phyloP scores from a whole-genome alignment of 2,797 vertebrate genomes.

The Acipenser transmontanus region DNA sequence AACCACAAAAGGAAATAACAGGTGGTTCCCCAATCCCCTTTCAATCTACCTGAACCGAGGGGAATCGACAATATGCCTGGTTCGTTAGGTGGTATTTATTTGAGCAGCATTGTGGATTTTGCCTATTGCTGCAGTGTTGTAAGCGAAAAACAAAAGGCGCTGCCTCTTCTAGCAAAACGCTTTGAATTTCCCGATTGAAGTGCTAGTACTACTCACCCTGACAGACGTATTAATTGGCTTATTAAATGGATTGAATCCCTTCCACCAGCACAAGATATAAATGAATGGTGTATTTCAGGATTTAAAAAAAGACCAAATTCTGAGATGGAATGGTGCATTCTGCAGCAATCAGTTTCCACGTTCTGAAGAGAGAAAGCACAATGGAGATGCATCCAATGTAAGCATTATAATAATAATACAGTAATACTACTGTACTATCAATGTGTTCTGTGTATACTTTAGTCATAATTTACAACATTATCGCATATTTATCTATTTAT shows the following conservation, averaged over 20 bases:
- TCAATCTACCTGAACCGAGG: neutral
- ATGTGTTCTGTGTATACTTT: too few relatives aligned
- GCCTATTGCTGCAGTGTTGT: neutral
- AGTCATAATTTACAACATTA: too few relatives aligned
- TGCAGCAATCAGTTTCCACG: slow-evolving; percentile 63
- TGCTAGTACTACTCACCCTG: neutral
- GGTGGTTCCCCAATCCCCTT: neutral
- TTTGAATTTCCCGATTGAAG: neutral
- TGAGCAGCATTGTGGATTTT: neutral
- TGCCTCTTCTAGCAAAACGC: neutral
- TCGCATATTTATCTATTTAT: too few relatives aligned
- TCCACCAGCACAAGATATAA: neutral
- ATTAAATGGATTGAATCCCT: neutral
- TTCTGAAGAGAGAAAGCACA: slow-evolving; percentile 62
- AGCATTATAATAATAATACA: slow-evolving; percentile 28
- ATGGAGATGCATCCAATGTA: slow-evolving; percentile 76
- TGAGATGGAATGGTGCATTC: slow-evolving; percentile 82
- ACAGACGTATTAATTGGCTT: neutral
- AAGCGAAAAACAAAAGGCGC: neutral
- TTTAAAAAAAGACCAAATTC: slow-evolving; percentile 27
- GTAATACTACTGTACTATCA: too few relatives aligned
- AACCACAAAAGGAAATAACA: neutral
- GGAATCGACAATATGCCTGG: neutral
- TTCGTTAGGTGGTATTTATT: neutral
- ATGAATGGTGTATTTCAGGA: neutral